phyloP scores from a whole-genome alignment of 1,140 invertebrate genomes.

The Manduca sexta region DNA sequence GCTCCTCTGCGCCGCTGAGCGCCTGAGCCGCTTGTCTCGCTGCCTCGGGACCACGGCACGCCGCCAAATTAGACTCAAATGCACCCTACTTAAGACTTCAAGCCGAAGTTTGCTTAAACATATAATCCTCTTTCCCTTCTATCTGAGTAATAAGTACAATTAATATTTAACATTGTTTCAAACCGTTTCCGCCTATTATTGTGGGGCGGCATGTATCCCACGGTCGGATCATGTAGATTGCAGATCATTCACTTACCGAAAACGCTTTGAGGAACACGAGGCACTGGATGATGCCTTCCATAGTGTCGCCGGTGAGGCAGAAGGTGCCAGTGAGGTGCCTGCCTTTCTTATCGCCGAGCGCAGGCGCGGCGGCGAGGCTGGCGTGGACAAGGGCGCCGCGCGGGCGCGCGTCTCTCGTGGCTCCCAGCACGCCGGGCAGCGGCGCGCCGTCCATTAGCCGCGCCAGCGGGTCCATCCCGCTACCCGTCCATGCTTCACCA shows the following conservation, averaged over 20 bases:
- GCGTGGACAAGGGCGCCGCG: slow-evolving; percentile 83
- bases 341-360: slow-evolving; percentile 80
- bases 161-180: slow-evolving; percentile 13
- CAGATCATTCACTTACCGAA: slow-evolving; percentile 81
- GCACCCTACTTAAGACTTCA: slow-evolving; percentile 13
- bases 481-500: background rate
- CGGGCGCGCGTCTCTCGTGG: slow-evolving; percentile 72
- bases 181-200: no score
- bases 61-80: slow-evolving; percentile 21
- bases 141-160: slow-evolving; percentile 15
- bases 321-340: slow-evolving; percentile 89
- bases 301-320: slow-evolving; percentile 90
- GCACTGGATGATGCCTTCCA: slow-evolving; percentile 94
- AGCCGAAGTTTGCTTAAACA: slow-evolving; percentile 1
- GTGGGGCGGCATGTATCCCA: no score
- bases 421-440: slow-evolving; percentile 78
- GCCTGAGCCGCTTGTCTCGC: slow-evolving; percentile 15
- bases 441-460: slow-evolving; percentile 81
- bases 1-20: slow-evolving; percentile 18
- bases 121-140: slow-evolving; percentile 11
- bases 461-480: slow-evolving; percentile 83
- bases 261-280: slow-evolving; percentile 93
- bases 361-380: slow-evolving; percentile 80
- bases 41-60: background rate
- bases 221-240: no score